Base-by-base conservation (phyloP, 1,140 invertebrate genomes). In the Philaenus spumarius region DNA sequence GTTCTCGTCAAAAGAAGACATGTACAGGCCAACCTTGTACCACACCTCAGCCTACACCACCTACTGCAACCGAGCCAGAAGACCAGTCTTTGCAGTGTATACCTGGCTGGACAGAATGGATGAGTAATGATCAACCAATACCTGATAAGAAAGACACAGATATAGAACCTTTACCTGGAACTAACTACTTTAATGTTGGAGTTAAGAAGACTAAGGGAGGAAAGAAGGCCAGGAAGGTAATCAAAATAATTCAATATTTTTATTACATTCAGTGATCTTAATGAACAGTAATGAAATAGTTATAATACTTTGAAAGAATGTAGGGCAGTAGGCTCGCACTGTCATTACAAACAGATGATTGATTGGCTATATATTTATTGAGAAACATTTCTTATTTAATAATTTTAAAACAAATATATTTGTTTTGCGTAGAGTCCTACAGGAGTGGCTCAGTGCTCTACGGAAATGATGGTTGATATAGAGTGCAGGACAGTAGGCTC, bases 51-150 rank as follows among this genome's bases (percentile, higher is more conserved):
- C 42, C 24, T 7, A 45, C 56, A 3, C 4, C 55, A 22, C 34
- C 40, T 23, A 59, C 70, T n/a, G 71, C 72, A 4, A 65, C 64
- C 7, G 40, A 42, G 4, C 40, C 51, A n/a, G 23, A 40, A 45
- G 73, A 75, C 50, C 64, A 76, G 56, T 58, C 66, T 23, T 58
- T 71, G 2, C 65, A 71, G 35, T 89, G 86, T 69, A 70, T 75
- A 14, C 69, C 75, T 2, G 89, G 88, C 0, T 92, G 88, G 89
- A 83, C 83, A 0, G 67, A 74, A 9, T 92, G 89, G 89, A 76
- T 89, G 45, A 90, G 84, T 72, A 77, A 78, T 52, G 76, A 84
- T 61, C 63, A 66, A 11, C 75, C 37, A 56, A 72, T 47, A 57
- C 62, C 42, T 20, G 70, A 71, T 17, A 74, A 77, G 58, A 68